Evolutionary conservation across 2,797 vertebrate genomes (phyloP).

Genomic region (Leuciscus waleckii): DNA sequence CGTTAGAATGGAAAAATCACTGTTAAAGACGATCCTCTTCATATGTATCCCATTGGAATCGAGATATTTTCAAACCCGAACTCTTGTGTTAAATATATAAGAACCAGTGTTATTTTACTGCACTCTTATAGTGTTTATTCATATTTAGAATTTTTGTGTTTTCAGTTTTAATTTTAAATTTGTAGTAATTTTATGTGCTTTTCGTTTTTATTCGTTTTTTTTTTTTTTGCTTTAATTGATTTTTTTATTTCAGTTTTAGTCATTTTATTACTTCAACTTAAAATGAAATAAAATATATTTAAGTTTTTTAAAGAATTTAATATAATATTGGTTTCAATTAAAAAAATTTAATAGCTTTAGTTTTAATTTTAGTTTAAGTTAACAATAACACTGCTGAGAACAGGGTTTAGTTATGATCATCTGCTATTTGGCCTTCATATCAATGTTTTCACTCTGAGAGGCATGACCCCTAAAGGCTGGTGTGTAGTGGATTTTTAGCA

Average conservation of each 20-base stretch:
- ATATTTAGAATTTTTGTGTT: neutral
- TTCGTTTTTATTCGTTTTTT: neutral
- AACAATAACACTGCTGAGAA: neutral
- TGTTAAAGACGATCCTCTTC: neutral
- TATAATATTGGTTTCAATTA: neutral
- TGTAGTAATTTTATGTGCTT: neutral
- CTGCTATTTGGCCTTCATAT: neutral
- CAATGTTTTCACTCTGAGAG: neutral
- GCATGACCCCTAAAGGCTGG: slow-evolving; percentile 5
- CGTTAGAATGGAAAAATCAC: neutral
- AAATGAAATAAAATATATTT: too few relatives aligned
- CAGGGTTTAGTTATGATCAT: neutral
- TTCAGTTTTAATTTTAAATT: neutral
- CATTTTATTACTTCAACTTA: neutral
- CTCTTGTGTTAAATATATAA: neutral
- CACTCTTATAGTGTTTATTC: neutral
- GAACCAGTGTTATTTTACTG: neutral
- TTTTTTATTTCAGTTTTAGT: neutral
- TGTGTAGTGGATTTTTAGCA: slow-evolving; percentile 3
- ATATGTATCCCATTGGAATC: neutral
- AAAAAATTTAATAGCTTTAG: neutral
- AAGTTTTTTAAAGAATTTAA: neutral
- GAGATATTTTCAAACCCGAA: neutral
- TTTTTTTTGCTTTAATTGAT: neutral
- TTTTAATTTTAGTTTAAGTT: neutral